Conservation (phyloP, 2,113 vertebrate genomes). For the Phycodurus eques region DNA sequence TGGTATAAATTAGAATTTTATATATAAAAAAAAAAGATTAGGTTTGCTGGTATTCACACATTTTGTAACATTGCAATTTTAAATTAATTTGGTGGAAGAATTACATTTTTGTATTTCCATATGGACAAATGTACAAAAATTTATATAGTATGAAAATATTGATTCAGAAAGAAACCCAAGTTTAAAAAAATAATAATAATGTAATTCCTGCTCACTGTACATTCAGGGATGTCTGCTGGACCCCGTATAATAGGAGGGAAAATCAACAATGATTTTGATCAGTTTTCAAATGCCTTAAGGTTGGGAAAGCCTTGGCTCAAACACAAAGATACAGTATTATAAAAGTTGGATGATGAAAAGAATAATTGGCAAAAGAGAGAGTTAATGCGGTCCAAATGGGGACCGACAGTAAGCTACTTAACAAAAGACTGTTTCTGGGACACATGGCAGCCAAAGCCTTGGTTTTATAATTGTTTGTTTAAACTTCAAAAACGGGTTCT, state of each 20-base stretch:
- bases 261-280: conserved; percentile 27
- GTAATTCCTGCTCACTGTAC: background rate
- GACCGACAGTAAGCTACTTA: conserved; percentile 37
- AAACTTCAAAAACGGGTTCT: conserved; percentile 50
- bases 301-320: conserved; percentile 38
- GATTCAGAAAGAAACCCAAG: background rate
- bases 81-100: background rate
- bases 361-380: conserved; percentile 51
- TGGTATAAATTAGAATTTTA: background rate
- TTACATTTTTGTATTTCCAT: background rate
- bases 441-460: conserved; percentile 43
- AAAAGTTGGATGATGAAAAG: conserved; percentile 57
- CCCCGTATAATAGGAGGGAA: conserved; percentile 10
- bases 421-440: conserved; percentile 56
- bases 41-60: background rate
- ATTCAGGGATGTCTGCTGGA: background rate
- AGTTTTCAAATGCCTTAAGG: conserved; percentile 46
- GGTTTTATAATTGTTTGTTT: conserved; percentile 50
- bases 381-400: conserved; percentile 64
- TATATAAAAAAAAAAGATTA: background rate
- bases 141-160: background rate
- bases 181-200: too few species aligned
- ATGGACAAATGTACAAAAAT: background rate
- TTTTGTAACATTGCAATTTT: background rate
- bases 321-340: conserved; percentile 63